Conservation (phyloP, 2,888 invertebrate species). For the Candidula unifasciata region DNA sequence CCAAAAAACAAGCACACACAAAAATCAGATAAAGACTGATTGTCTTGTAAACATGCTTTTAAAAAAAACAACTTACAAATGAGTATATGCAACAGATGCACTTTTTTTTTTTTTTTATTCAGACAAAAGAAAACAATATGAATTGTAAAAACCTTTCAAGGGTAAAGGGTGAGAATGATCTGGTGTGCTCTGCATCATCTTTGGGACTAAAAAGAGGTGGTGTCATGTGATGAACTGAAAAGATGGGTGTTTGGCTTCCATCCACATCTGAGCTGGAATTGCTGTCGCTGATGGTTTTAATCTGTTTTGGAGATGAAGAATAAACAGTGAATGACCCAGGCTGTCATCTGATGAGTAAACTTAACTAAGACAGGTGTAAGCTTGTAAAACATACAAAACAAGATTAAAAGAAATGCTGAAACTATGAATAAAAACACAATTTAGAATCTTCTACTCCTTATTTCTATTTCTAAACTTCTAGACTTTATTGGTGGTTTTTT, state of each 20-base stretch:
- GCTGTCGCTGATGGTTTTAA: constrained; percentile 44
- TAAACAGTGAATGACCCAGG: too few species aligned
- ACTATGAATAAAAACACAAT: too few species aligned
- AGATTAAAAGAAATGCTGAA: too few species aligned
- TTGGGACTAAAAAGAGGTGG: constrained; percentile 58
- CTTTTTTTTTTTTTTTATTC: background rate
- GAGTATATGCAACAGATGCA: constrained; percentile 19
- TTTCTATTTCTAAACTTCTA: too few species aligned
- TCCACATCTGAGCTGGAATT: constrained; percentile 24
- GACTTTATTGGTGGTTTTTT: too few species aligned
- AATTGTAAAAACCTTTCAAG: constrained; percentile 51
- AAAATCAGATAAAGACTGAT: too few species aligned
- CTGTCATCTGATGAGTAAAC: too few species aligned
- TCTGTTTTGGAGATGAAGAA: constrained; percentile 19
- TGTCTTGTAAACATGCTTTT: too few species aligned
- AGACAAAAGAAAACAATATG: background rate
- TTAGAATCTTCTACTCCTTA: too few species aligned
- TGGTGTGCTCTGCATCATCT: constrained; percentile 69
- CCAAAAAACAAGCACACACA: too few species aligned
- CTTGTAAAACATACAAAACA: too few species aligned
- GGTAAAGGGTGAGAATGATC: constrained; percentile 56
- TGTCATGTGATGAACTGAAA: constrained; percentile 50
- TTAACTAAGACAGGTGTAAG: too few species aligned
- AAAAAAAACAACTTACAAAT: constrained; percentile 5
- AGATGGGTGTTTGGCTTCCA: constrained; percentile 31